Evolutionary conservation across 2,797 vertebrate genomes (phyloP).

Genomic region (Pteronotus mesoamericanus): DNA sequence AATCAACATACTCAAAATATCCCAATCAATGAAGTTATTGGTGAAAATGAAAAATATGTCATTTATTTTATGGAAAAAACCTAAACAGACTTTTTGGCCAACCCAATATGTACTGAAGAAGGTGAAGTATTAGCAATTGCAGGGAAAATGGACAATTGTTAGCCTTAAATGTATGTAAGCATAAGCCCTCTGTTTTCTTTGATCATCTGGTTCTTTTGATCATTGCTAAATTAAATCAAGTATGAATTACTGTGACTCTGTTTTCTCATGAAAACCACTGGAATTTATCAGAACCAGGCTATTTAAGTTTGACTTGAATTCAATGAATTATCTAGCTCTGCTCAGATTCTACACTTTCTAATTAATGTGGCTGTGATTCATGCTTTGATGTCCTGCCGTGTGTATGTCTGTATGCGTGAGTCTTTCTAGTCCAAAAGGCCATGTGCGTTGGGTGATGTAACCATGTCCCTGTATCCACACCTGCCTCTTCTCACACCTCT

Average conservation of each 20-base stretch:
- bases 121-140: not conserved
- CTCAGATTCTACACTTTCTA: not conserved
- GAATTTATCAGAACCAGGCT: not conserved
- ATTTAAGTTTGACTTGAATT: not conserved
- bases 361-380: not conserved
- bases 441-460: fast-evolving
- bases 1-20: not conserved
- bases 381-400: not conserved
- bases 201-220: not conserved
- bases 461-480: not conserved
- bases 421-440: not conserved
- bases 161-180: not conserved
- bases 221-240: not conserved
- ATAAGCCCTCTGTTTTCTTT: not conserved
- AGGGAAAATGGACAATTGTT: not conserved
- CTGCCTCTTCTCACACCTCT: not conserved
- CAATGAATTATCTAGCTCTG: not conserved
- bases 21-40: not conserved
- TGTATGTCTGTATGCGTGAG: not conserved
- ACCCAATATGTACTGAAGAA: not conserved
- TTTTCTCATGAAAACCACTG: not conserved
- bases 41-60: not conserved
- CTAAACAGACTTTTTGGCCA: not conserved
- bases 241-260: not conserved
- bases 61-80: not conserved